Evolutionary conservation across 1,140 invertebrate genomes (phyloP), one percentile per base, ranked within the genome.

Genomic region (Meloidogyne chitwoodi): DNA sequence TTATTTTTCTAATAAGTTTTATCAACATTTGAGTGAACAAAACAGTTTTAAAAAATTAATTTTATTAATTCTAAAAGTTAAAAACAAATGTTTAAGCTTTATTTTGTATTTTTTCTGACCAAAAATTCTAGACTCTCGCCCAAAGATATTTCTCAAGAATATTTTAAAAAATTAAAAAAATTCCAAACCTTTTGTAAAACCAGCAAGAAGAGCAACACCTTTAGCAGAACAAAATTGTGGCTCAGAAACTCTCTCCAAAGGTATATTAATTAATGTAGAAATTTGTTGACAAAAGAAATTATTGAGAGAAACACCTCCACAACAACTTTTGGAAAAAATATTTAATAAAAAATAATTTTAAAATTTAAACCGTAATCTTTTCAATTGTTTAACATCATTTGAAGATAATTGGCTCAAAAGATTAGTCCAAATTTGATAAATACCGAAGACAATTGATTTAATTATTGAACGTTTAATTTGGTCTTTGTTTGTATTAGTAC

Each of bases 231-330:
- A 75, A 69, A 85, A 87, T 34, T 84, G 83, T 14, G 86, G 87
- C 79, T 88, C 87, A 38, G 85, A 79, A 19, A 87, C 80, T 63
- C 94, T 89, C 83, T 94, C 92, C 16, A 96, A 91, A 16, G 88
- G 84, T 56, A 93, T 84, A 1, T 91, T 90, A 5, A 92, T 92
- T 34, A 94, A 88, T 88, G 96, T 92, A 5, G 93, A 91, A 67
- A 96, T 90, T 31, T 94, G 88, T 88, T 96, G 94, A 80, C 93
- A 91, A 1, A 96, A 89, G 85, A 96, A 96, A 87, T 95, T 91
- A 88, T 95, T 96, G 74, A 91, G 91, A 0, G 93, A 92, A 22
- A 98, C 94, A 31, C 95, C 95, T n/a, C 94, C 95, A 88, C 95
- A 93, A 61, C 93, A 90, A 81, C 94, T 95, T n/a, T 85, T 26